Evolutionary conservation across 2,888 invertebrate species (phyloP).

Genomic region (Helobdella robusta): DNA sequence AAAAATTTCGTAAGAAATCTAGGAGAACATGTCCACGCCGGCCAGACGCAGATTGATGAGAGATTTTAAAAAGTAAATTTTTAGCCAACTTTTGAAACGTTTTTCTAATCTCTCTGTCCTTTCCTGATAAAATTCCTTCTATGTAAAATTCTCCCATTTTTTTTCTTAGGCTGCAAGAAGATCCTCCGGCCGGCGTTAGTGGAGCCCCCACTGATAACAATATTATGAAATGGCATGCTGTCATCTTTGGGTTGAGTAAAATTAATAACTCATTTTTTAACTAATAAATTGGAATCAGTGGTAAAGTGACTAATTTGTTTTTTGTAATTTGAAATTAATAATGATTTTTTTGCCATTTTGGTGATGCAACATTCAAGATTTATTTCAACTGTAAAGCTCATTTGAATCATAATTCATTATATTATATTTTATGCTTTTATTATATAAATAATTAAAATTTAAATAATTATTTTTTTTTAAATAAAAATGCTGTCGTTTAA

Average conservation of each 20-base stretch:
- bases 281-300: too few species aligned
- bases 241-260: conserved; percentile 98
- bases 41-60: conserved; percentile 96
- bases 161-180: conserved; percentile 71
- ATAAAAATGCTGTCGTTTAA: too few species aligned
- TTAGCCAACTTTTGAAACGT: neutral
- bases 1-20: too few species aligned
- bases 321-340: too few species aligned
- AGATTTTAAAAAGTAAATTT: conserved; percentile 57
- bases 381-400: neutral
- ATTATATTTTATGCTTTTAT: neutral
- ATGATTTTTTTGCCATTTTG: too few species aligned
- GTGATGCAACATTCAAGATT: too few species aligned
- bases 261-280: too few species aligned
- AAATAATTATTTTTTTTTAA: neutral
- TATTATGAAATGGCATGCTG: conserved; percentile 99
- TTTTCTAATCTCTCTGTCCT: neutral
- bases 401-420: neutral
- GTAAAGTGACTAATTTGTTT: too few species aligned
- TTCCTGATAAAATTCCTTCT: neutral
- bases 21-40: conserved; percentile 91
- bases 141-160: too few species aligned
- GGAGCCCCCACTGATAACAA: conserved; percentile 99
- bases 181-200: conserved; percentile 97
- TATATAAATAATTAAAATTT: neutral